Conservation (phyloP, 2,888 invertebrate species). For the Polyommatus iphigenia region DNA sequence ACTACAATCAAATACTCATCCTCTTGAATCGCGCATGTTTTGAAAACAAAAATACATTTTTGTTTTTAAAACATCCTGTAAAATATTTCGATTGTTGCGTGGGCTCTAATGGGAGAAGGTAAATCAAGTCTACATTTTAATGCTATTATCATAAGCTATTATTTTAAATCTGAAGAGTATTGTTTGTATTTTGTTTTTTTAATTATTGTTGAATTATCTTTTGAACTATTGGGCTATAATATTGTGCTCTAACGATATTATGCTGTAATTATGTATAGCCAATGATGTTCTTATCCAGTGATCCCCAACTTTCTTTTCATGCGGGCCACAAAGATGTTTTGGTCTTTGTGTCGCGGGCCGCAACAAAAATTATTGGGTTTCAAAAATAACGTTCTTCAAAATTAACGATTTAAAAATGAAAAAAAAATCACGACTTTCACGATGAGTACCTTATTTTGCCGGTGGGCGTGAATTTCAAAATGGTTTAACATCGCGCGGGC, state of each 20-base stretch:
- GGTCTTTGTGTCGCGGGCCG: too few relatives aligned
- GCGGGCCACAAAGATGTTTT: too few relatives aligned
- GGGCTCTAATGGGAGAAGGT: conserved; percentile 1
- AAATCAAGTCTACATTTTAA: not conserved
- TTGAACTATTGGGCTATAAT: too few relatives aligned
- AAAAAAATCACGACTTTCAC: too few relatives aligned
- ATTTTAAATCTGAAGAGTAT: not conserved
- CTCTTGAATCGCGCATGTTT: not conserved
- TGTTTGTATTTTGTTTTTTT: not conserved
- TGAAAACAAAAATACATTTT: not conserved
- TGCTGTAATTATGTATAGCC: not conserved
- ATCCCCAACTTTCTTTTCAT: too few relatives aligned
- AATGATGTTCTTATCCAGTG: not conserved
- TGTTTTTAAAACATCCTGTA: not conserved
- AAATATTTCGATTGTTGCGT: not conserved
- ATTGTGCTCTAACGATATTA: too few relatives aligned
- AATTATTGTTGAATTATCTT: not conserved
- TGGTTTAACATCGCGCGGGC: too few relatives aligned
- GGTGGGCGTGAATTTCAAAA: too few relatives aligned
- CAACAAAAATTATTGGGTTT: too few relatives aligned
- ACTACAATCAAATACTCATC: not conserved
- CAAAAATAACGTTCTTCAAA: too few relatives aligned
- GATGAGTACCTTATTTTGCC: too few relatives aligned
- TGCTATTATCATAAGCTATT: not conserved
- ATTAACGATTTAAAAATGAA: too few relatives aligned